phyloP scores from a whole-genome alignment of 1,140 invertebrate genomes.

The Lepidurus packardi region DNA sequence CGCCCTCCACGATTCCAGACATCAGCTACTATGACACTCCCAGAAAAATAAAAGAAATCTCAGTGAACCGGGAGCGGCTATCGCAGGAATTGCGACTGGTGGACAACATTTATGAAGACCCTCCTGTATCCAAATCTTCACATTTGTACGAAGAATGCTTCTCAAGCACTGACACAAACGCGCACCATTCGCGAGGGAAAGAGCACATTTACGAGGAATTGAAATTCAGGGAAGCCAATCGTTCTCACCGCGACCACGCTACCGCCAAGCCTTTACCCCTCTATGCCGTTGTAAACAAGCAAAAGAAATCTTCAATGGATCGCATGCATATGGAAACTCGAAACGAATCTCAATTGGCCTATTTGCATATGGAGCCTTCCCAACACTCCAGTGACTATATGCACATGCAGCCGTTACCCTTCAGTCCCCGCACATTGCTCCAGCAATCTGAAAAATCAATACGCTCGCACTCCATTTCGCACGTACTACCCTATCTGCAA shows the following conservation, averaged over 20 bases:
- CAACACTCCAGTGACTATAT: constrained; percentile 26
- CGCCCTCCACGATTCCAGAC: not conserved
- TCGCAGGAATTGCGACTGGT: not conserved
- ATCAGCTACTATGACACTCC: not conserved
- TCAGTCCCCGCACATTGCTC: constrained; percentile 23
- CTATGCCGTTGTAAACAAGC: constrained; percentile 27
- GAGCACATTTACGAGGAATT: constrained; percentile 7
- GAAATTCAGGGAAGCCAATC: not conserved
- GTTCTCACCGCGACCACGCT: not conserved
- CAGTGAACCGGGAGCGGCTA: not conserved
- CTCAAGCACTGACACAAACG: not conserved
- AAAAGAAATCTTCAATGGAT: constrained; percentile 14
- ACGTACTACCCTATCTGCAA: not conserved
- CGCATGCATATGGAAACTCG: constrained; percentile 27
- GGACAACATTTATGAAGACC: constrained; percentile 7
- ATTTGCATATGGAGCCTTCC: not conserved
- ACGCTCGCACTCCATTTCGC: constrained; percentile 1
- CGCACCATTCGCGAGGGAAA: not conserved
- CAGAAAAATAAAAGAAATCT: not conserved
- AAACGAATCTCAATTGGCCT: not conserved
- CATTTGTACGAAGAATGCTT: constrained; percentile 28
- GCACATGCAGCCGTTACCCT: constrained; percentile 31
- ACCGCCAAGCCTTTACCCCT: constrained; percentile 12
- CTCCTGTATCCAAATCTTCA: not conserved
- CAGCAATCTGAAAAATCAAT: not conserved